Evolutionary conservation across 2,888 invertebrate species (phyloP).

Genomic region (Drosophila tripunctata): DNA sequence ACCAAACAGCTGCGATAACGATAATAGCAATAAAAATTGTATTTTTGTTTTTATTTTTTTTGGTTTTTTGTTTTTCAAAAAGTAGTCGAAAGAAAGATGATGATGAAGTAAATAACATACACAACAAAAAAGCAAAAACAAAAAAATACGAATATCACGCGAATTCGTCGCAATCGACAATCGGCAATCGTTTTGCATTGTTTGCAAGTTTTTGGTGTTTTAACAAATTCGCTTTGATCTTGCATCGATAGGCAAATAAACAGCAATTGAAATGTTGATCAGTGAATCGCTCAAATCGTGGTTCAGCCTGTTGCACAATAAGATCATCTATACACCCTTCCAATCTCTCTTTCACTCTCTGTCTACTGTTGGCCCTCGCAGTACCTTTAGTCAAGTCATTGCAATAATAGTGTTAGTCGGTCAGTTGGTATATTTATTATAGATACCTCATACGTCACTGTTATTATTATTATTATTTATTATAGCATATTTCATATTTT

Average conservation of each 20-base stretch:
- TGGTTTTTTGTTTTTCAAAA: background rate
- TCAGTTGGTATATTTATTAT: conserved; percentile 28
- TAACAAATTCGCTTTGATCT: conserved; percentile 42
- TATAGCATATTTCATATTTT: background rate
- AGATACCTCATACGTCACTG: conserved; percentile 36
- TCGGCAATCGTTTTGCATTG: conserved; percentile 58
- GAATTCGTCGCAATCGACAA: conserved; percentile 46
- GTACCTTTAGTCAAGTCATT: conserved; percentile 13
- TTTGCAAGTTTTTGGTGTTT: conserved; percentile 38
- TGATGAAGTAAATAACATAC: no score
- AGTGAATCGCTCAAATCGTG: conserved; percentile 15
- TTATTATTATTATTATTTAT: conserved; percentile 30
- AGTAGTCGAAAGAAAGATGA: conserved; percentile 12
- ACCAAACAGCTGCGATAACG: conserved; percentile 47
- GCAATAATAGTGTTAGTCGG: conserved; percentile 58
- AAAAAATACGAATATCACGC: conserved; percentile 38
- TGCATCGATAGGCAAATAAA: conserved; percentile 38
- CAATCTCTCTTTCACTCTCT: background rate
- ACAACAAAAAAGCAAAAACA: conserved; percentile 11
- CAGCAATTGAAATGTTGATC: conserved; percentile 68
- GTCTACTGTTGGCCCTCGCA: no score
- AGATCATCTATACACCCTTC: background rate
- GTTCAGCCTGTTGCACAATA: conserved; percentile 40
- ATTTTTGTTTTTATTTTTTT: background rate
- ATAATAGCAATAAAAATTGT: conserved; percentile 53